Evolutionary conservation across 2,888 invertebrate genomes (phyloP).

Genomic region (Pollenia angustigena): DNA sequence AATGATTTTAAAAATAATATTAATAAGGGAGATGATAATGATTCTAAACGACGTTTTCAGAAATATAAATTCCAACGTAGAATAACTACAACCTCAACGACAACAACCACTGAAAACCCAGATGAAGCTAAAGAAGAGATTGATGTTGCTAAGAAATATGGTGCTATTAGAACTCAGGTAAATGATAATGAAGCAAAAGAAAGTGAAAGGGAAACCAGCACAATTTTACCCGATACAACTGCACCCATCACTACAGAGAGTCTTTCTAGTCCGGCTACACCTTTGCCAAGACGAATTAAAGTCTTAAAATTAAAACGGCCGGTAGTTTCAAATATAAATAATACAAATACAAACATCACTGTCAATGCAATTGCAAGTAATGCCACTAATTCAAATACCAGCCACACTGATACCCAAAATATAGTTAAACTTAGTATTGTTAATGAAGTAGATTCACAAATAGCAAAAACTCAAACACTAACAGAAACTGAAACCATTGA

Average conservation of each 20-base stretch:
- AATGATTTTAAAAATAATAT: constrained; percentile 56
- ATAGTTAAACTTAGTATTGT: constrained; percentile 71
- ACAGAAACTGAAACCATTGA: constrained; percentile 62
- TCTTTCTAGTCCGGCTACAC: constrained; percentile 70
- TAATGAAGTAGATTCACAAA: constrained; percentile 71
- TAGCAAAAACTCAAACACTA: constrained; percentile 67
- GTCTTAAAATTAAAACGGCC: constrained; percentile 80
- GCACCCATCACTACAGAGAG: constrained; percentile 72
- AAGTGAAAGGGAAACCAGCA: constrained; percentile 69
- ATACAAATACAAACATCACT: constrained; percentile 75
- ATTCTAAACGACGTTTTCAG: constrained; percentile 84
- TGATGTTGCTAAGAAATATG: constrained; percentile 53
- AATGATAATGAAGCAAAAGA: constrained; percentile 71
- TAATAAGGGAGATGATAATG: constrained; percentile 79
- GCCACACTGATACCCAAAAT: constrained; percentile 74
- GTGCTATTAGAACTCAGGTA: constrained; percentile 70
- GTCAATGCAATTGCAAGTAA: constrained; percentile 70
- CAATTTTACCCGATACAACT: constrained; percentile 66
- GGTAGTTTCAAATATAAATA: constrained; percentile 68
- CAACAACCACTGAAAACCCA: constrained; percentile 52
- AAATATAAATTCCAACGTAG: constrained; percentile 82
- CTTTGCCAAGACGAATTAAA: constrained; percentile 79
- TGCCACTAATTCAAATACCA: constrained; percentile 78
- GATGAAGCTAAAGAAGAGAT: constrained; percentile 68
- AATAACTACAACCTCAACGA: constrained; percentile 75